These are phyloP conservation scores for Patiria miniata DNA, from an alignment of 35 echinoderm and acorn worm species.

Conservation along the genomic window DNA sequence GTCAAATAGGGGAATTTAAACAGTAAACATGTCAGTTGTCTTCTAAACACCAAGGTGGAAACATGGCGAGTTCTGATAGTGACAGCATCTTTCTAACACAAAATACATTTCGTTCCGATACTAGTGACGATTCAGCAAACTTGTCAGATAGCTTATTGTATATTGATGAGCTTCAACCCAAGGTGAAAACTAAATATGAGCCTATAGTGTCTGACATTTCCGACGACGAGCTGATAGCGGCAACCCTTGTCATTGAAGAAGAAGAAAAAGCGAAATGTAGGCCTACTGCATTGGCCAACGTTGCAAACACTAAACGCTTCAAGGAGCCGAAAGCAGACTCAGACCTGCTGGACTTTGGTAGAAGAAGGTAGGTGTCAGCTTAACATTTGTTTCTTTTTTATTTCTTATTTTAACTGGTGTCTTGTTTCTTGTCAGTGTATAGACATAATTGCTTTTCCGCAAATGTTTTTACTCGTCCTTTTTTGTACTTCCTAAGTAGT, in stretches of 20 bases:
- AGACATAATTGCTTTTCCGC: no score
- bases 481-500: no score
- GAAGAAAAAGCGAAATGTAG: not conserved
- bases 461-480: no score
- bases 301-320: not conserved
- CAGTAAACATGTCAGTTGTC: no score
- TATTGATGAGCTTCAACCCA: not conserved
- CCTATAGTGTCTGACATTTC: constrained; percentile 30
- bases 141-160: not conserved
- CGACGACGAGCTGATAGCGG: not conserved
- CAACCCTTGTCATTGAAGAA: not conserved
- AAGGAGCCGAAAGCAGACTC: not conserved
- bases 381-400: not conserved
- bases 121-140: not conserved
- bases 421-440: not conserved
- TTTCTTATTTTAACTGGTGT: no score
- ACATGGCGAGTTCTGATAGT: not conserved
- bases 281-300: not conserved
- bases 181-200: not conserved
- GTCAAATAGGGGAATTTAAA: no score
- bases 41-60: not conserved
- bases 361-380: not conserved
- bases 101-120: constrained; percentile 3
- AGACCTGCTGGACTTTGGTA: not conserved
- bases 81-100: constrained; percentile 10